A percentile compares a stretch with the other conserved stretches of the same genome.
Conservation (phyloP, 2,797 vertebrate species). For the Hyperoplus immaculatus region DNA sequence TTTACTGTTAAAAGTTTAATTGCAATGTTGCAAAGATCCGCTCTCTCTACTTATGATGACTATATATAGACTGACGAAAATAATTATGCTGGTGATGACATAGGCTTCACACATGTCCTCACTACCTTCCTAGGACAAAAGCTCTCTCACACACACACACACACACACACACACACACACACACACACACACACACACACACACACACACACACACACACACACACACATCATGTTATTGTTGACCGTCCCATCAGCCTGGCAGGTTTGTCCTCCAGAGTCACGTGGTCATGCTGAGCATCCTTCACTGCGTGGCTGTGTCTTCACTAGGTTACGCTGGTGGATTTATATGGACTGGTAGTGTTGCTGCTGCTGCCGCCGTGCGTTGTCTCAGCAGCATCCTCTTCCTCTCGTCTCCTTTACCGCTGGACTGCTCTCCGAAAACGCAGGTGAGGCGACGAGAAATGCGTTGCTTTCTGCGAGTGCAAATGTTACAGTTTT, state of each 20-base stretch:
- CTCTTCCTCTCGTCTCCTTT: constrained; percentile 25
- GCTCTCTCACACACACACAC: no score
- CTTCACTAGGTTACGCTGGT: constrained; percentile 41
- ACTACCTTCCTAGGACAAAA: no score
- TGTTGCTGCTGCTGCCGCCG: constrained; percentile 22
- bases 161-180: no score
- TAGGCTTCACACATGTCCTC: fast-evolving
- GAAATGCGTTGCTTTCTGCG: background rate
- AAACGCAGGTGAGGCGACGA: constrained; percentile 79
- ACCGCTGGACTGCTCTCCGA: constrained; percentile 63
- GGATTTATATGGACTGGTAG: constrained; percentile 50
- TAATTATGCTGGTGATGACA: background rate
- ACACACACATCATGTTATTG: background rate
- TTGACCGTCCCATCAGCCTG: constrained; percentile 25
- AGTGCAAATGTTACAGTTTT: background rate
- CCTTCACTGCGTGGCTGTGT: constrained; percentile 62
- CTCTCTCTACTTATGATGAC: background rate
- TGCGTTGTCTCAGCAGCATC: constrained; percentile 51
- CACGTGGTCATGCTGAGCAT: constrained; percentile 76
- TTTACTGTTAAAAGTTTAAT: background rate
- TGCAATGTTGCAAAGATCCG: background rate
- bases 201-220: no score
- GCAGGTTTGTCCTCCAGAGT: constrained; percentile 67
- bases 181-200: no score
- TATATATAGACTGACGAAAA: background rate